Percentiles rank a stretch among this genome's conserved stretches.
phyloP scores from a whole-genome alignment of 2,113 vertebrate genomes.

The Oryzias javanicus region DNA sequence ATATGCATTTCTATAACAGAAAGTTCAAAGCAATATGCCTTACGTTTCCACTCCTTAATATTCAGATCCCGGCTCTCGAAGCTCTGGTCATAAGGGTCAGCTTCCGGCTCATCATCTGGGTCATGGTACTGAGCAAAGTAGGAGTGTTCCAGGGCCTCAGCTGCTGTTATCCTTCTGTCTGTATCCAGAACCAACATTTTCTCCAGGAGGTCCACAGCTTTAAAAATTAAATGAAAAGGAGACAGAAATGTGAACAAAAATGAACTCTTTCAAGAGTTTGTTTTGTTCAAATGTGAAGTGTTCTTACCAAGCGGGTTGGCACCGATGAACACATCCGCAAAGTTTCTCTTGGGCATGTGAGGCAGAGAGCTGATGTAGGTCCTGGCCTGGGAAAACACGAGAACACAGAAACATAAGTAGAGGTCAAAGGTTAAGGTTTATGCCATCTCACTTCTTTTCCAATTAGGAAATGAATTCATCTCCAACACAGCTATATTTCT shows the following conservation, averaged over 20 bases:
- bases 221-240: neutral
- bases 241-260: neutral
- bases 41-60: conserved; percentile 98
- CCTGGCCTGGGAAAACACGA: conserved; percentile 83
- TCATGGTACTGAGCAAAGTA: conserved; percentile 97
- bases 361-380: conserved; percentile 96
- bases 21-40: conserved; percentile 45
- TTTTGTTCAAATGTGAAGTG: neutral
- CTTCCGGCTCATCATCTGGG: conserved; percentile 94
- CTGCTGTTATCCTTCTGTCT: conserved; percentile 93
- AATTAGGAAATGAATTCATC: neutral
- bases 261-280: fast-evolving
- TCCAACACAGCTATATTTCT: neutral
- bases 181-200: conserved; percentile 99
- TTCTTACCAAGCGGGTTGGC: conserved; percentile 93
- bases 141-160: conserved; percentile 88
- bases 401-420: conserved; percentile 3
- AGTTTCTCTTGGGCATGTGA: conserved; percentile 96
- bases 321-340: conserved; percentile 95
- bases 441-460: conserved; percentile 8
- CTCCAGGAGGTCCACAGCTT: conserved; percentile 95
- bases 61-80: conserved; percentile 94
- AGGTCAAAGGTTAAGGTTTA: neutral
- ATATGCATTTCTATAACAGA: neutral
- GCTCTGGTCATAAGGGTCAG: conserved; percentile 95